phyloP scores from a whole-genome alignment of 2,113 vertebrate species.

The Tautogolabrus adspersus region DNA sequence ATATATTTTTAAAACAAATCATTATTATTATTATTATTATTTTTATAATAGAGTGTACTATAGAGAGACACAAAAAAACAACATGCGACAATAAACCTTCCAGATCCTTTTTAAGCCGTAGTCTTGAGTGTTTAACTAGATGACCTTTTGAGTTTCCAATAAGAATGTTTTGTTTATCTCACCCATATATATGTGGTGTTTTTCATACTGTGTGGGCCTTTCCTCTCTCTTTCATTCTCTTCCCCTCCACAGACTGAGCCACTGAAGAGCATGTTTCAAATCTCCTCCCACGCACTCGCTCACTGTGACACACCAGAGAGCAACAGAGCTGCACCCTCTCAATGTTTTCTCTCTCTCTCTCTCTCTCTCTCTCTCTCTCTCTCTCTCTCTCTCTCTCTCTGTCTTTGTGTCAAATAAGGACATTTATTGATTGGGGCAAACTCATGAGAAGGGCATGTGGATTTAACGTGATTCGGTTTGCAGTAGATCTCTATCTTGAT shows the following conservation, averaged over 20 bases:
- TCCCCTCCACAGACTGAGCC: slow-evolving; percentile 17
- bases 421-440: slow-evolving; percentile 46
- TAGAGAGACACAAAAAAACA: not conserved
- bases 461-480: slow-evolving; percentile 16
- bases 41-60: not conserved
- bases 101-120: not conserved
- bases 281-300: slow-evolving; percentile 52
- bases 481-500: slow-evolving; percentile 1
- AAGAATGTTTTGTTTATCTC: slow-evolving; percentile 18
- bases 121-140: not conserved
- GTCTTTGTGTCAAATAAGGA: slow-evolving; percentile 47
- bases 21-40: too few species aligned
- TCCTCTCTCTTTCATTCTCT: not conserved
- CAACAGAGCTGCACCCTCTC: slow-evolving; percentile 26
- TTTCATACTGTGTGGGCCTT: slow-evolving; percentile 5
- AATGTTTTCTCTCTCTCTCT: not conserved
- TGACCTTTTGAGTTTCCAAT: slow-evolving; percentile 9
- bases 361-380: not conserved
- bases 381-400: not conserved
- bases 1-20: too few species aligned
- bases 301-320: slow-evolving; percentile 54
- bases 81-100: not conserved
- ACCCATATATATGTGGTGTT: slow-evolving; percentile 10
- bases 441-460: slow-evolving; percentile 5
- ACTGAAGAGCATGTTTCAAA: slow-evolving; percentile 30